Evolutionary conservation across 2,888 invertebrate species (phyloP).

Genomic region (Miltochrista miniata): DNA sequence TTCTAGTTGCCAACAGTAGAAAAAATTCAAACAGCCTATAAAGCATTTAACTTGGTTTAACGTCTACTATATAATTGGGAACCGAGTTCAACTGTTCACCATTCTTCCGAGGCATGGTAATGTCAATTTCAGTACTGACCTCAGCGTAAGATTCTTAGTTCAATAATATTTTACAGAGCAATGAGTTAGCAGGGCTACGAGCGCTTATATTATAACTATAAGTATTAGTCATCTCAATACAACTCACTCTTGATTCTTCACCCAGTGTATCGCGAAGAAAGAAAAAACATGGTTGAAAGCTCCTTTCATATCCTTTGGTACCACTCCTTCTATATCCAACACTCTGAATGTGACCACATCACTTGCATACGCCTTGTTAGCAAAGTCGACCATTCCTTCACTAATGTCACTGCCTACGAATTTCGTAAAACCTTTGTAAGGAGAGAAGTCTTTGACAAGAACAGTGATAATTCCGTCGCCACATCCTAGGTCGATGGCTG

Average conservation of each 20-base stretch:
- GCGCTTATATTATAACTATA: no score
- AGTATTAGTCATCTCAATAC: neutral
- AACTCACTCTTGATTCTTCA: slow-evolving; percentile 33
- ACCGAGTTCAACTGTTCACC: no score
- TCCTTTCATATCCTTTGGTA: slow-evolving; percentile 28
- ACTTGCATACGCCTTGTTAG: slow-evolving; percentile 75
- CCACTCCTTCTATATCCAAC: slow-evolving; percentile 27
- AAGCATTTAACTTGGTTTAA: no score
- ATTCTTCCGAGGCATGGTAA: no score
- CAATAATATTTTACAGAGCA: no score
- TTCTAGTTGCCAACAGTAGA: no score
- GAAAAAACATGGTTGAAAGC: slow-evolving; percentile 35
- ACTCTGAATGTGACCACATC: slow-evolving; percentile 42
- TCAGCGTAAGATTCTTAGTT: no score
- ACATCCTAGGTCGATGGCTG: slow-evolving; percentile 85
- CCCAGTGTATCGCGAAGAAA: slow-evolving; percentile 35
- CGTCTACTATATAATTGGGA: no score
- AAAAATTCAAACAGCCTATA: no score
- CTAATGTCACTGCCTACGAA: slow-evolving; percentile 88
- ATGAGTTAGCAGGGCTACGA: no score
- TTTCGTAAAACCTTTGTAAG: slow-evolving; percentile 65
- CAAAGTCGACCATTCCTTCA: slow-evolving; percentile 86
- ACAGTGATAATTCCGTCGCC: slow-evolving; percentile 87
- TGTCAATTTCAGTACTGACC: no score
- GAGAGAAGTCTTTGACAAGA: slow-evolving; percentile 83